Evolutionary conservation across 64 coral and sea anemone genomes (phyloP).

Genomic region (Stichodactyla helianthus): DNA sequence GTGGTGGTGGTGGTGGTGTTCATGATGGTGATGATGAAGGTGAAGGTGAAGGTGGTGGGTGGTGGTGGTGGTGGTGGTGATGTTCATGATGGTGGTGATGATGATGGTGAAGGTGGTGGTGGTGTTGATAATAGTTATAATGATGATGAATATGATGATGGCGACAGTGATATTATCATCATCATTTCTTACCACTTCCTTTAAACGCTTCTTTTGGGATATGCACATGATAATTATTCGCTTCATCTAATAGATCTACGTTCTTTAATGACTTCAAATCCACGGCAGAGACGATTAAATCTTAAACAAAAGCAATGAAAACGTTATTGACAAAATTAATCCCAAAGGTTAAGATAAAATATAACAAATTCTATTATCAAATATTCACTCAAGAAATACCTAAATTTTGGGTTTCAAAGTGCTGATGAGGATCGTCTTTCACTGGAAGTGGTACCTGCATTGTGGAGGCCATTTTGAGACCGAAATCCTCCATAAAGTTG

Average conservation of each 20-base stretch:
- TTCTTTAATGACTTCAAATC: not conserved
- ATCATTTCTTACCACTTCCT: not conserved
- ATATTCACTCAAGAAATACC: not conserved
- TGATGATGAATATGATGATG: too few species aligned
- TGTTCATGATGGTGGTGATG: too few species aligned
- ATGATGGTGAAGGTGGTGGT: too few species aligned
- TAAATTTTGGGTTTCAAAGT: not conserved
- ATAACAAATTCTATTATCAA: too few species aligned
- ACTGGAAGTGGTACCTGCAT: not conserved
- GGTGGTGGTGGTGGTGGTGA: too few species aligned
- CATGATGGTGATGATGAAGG: too few species aligned
- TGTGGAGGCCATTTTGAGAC: slow-evolving; percentile 21
- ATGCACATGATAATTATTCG: not conserved
- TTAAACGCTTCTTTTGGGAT: not conserved
- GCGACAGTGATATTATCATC: too few species aligned
- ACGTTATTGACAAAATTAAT: not conserved
- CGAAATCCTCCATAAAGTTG: not conserved
- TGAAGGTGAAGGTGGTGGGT: too few species aligned
- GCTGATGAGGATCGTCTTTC: not conserved
- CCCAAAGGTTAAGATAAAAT: too few species aligned
- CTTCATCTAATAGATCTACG: not conserved
- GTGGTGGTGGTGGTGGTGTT: too few species aligned
- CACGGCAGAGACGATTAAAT: not conserved
- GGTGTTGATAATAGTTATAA: too few species aligned
- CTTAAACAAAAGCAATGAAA: not conserved